A percentile compares a stretch with the other conserved stretches of the same genome.
Evolutionary conservation across 64 coral and sea anemone genomes (phyloP).

Genomic region (Dendronephthya gigantea): DNA sequence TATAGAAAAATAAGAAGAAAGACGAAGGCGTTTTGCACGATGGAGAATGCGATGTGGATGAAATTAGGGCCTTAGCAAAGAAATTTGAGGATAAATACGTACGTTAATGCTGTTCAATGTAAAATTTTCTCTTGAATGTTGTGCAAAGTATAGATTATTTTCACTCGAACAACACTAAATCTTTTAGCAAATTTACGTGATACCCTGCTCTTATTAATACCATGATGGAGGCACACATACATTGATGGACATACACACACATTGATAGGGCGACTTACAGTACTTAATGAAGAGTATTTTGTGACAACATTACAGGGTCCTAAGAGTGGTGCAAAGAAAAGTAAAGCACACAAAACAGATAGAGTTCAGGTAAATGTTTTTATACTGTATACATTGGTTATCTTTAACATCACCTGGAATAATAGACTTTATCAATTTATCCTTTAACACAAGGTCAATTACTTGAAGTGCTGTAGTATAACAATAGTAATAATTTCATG

Average conservation of each 20-base stretch:
- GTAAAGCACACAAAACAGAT: background rate
- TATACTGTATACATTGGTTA: background rate
- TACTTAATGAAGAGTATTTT: background rate
- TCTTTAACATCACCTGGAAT: background rate
- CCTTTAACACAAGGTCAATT: background rate
- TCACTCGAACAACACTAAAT: background rate
- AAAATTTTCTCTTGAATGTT: background rate
- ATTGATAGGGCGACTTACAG: background rate
- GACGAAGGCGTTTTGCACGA: constrained; percentile 34
- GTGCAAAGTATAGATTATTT: background rate
- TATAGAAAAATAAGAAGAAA: constrained; percentile 19
- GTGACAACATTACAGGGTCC: background rate
- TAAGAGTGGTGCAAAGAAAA: constrained; percentile 5
- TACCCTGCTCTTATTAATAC: background rate
- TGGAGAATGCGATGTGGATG: constrained; percentile 57
- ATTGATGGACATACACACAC: background rate
- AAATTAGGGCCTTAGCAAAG: constrained; percentile 78
- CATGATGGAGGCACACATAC: background rate
- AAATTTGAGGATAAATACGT: constrained; percentile 99
- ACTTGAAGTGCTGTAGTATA: too few species aligned
- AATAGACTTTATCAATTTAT: background rate
- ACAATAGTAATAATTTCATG: too few species aligned
- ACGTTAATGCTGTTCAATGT: constrained; percentile 28
- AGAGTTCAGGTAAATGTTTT: constrained; percentile 11
- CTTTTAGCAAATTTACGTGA: background rate